Evolutionary conservation across 2,888 invertebrate species (phyloP), one percentile per base, ranked within the genome.

Genomic region (Platypus cylindrus): DNA sequence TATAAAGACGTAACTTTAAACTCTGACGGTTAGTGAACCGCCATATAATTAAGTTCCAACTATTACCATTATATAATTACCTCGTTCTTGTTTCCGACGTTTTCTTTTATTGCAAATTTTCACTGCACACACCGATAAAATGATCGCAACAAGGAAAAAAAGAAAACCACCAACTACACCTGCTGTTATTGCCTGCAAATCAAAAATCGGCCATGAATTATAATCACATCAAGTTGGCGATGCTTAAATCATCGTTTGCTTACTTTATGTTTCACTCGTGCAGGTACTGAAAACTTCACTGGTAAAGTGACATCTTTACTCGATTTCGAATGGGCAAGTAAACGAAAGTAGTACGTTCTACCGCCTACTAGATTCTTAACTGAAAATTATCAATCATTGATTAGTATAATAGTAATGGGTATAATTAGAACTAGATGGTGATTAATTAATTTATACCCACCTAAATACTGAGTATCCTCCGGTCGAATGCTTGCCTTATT

Each of bases 21-120:
- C n/a, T n/a, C n/a, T n/a, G n/a, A n/a, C n/a, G n/a, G n/a, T n/a
- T n/a, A n/a, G n/a, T n/a, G n/a, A n/a, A n/a, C n/a, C n/a, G n/a
- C n/a, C n/a, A n/a, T n/a, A n/a, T n/a, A n/a, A n/a, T n/a, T n/a
- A n/a, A n/a, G n/a, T n/a, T n/a, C n/a, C n/a, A n/a, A n/a, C n/a
- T n/a, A n/a, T n/a, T n/a, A n/a, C n/a, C n/a, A n/a, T n/a, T n/a
- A n/a, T n/a, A n/a, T n/a, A n/a, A n/a, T 43, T 73, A 93, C 94
- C 93, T 86, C 93, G 91, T 70, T 91, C 90, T 68, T 91, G 90
- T 78, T 90, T 91, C 72, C 90, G 82, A 56, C 91, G 77, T 68
- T 91, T 91, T 60, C 91, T 74, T 68, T 91, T 90, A 72, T 93
- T 94, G 76, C 91, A 91, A 65, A 93, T 91, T 73, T 94, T 91